Evolutionary conservation across 2,888 invertebrate genomes (phyloP), one percentile per base, ranked within the genome.

Genomic region (Lasioglossum calceatum): DNA sequence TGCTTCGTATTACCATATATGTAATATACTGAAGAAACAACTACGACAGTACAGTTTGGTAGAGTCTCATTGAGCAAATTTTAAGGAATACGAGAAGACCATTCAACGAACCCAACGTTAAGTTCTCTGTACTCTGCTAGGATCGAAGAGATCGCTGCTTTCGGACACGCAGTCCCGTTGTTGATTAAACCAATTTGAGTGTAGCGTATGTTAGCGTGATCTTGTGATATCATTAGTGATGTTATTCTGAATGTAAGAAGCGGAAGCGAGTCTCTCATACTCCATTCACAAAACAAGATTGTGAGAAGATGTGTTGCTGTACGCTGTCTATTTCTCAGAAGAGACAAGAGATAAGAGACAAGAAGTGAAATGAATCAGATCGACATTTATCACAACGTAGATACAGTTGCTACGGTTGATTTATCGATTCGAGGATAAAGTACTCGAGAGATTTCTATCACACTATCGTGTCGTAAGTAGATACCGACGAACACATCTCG

Each of bases 201-300:
- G 7, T 74, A 19, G 47, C 73, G 71, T 80, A 64, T 71, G 67
- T 71, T 75, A 80, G 82, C 87, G 86, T 79, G 78, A 87, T 54
- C 23, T 50, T n/a, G 72, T 36, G 44, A 16, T 44, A n/a, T 64
- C 54, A 61, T 81, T 87, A 83, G 73, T 72, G 54, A 81, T 81
- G 74, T 87, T 78, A 83, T 14, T 54, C 47, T 27, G 67, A 84
- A 73, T 84, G 77, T 87, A 42, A 84, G 64, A 87, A 87, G 87
- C 87, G 81, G 58, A 87, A 87, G 87, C 87, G 76, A 80, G 72
- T 79, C 54, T 76, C 73, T 82, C 42, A 32, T 50, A 42, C 58
- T 76, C 76, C 83, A 78, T 70, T 54, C 73, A 73, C 58, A 42
- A 27, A 73, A 76, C 72, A 79, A 73, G 47, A 70, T 80, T 80